Conservation (phyloP, 2,797 vertebrate genomes). For the Euphonia xanthogaster region DNA sequence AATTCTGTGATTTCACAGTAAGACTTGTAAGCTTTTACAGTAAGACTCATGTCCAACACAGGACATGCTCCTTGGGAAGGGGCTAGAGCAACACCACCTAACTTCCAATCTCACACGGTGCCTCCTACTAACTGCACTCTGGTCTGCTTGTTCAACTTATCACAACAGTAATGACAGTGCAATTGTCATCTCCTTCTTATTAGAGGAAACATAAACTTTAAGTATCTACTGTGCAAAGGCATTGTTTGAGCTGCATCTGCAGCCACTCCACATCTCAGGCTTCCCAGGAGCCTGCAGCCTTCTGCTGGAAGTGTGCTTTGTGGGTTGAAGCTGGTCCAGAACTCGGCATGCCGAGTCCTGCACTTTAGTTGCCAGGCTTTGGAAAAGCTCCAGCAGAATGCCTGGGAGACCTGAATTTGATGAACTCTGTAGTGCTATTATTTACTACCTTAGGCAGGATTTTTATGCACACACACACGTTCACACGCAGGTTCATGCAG, state of each 20-base stretch:
- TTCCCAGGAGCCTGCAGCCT: not conserved
- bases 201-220: not conserved
- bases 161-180: not conserved
- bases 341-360: not conserved
- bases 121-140: not conserved
- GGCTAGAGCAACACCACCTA: not conserved
- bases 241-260: not conserved
- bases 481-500: fast-evolving
- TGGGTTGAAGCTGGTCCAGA: not conserved
- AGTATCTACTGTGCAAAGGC: not conserved
- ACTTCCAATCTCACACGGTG: not conserved
- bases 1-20: not conserved
- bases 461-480: fast-evolving
- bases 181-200: not conserved
- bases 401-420: not conserved
- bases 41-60: not conserved
- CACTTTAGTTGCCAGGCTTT: not conserved
- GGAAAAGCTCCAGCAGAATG: conserved; percentile 33
- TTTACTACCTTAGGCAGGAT: not conserved
- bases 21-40: not conserved
- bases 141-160: not conserved
- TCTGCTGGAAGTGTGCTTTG: not conserved
- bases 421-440: not conserved
- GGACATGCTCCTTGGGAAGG: not conserved
- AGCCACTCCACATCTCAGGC: not conserved